Conservation (phyloP, 2,888 invertebrate species). For the Aromia moschata region DNA sequence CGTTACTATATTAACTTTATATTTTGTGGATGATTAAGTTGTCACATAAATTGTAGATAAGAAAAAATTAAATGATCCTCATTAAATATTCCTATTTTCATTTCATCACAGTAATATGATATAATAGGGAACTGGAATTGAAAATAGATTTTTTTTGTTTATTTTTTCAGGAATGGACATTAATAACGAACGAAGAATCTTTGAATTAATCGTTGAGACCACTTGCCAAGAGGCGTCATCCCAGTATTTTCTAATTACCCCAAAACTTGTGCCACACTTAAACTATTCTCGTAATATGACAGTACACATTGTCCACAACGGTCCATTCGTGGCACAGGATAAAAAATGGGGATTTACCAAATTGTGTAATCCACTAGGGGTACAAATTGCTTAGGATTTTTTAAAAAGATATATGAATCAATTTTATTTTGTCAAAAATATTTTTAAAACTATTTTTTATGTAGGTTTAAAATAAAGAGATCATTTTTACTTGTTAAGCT, state of each 20-base stretch:
- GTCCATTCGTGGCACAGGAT: slow-evolving; percentile 63
- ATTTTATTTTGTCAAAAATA: too few species aligned
- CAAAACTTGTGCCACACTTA: slow-evolving; percentile 86
- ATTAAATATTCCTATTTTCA: too few species aligned
- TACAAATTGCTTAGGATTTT: slow-evolving; percentile 27
- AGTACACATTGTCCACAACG: slow-evolving; percentile 83
- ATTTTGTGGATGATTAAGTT: too few species aligned
- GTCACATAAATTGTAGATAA: too few species aligned
- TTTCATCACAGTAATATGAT: too few species aligned
- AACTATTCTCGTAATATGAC: slow-evolving; percentile 74
- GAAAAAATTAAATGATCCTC: too few species aligned
- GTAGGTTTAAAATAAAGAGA: too few species aligned
- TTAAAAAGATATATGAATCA: too few species aligned
- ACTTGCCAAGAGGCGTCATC: slow-evolving; percentile 72
- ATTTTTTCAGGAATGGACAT: slow-evolving; percentile 77
- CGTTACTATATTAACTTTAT: too few species aligned
- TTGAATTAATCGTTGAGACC: slow-evolving; percentile 79
- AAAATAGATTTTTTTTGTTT: not conserved
- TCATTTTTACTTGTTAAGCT: too few species aligned
- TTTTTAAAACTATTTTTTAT: too few species aligned
- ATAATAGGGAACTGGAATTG: too few species aligned
- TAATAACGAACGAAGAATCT: slow-evolving; percentile 82
- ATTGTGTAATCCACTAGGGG: slow-evolving; percentile 50
- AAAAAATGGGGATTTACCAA: slow-evolving; percentile 59
- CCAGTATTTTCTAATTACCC: slow-evolving; percentile 92